A percentile compares a stretch with the other conserved stretches of the same genome.
phyloP scores from a whole-genome alignment of 2,888 invertebrate species.

The Platycnemis pennipes region DNA sequence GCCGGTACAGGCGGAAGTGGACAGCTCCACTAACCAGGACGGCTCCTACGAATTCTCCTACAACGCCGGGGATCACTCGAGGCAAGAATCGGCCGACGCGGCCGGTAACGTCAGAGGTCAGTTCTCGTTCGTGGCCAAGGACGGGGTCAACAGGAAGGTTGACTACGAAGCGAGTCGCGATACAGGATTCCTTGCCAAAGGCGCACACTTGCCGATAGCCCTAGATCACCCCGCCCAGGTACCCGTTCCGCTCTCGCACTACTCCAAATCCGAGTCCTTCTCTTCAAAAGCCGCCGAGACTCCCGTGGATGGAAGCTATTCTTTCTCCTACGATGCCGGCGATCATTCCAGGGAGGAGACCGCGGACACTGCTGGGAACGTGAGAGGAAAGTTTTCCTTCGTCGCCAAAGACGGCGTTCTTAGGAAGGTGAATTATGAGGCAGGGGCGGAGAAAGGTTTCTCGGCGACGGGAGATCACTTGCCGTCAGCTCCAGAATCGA shows the following conservation, averaged over 20 bases:
- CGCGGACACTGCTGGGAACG: constrained; percentile 76
- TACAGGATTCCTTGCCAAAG: constrained; percentile 70
- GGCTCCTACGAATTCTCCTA: constrained; percentile 72
- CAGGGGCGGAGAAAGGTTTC: constrained; percentile 74
- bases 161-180: constrained; percentile 72
- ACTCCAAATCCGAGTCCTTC: background rate
- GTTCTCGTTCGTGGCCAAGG: constrained; percentile 72
- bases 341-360: constrained; percentile 76
- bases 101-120: constrained; percentile 70
- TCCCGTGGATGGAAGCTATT: constrained; percentile 73
- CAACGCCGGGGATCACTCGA: constrained; percentile 71
- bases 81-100: constrained; percentile 71
- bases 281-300: background rate
- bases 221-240: constrained; percentile 48
- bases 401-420: constrained; percentile 71
- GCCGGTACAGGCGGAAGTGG: background rate
- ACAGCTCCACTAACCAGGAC: constrained; percentile 41
- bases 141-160: constrained; percentile 71
- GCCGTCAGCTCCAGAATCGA: background rate
- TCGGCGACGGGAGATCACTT: constrained; percentile 69
- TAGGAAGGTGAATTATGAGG: constrained; percentile 72
- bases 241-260: background rate
- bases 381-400: constrained; percentile 73
- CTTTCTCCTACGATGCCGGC: constrained; percentile 73
- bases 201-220: constrained; percentile 72